These are phyloP conservation scores for Cherax destructor DNA, from an alignment of 1,140 invertebrate species.

Conservation along the genomic window DNA sequence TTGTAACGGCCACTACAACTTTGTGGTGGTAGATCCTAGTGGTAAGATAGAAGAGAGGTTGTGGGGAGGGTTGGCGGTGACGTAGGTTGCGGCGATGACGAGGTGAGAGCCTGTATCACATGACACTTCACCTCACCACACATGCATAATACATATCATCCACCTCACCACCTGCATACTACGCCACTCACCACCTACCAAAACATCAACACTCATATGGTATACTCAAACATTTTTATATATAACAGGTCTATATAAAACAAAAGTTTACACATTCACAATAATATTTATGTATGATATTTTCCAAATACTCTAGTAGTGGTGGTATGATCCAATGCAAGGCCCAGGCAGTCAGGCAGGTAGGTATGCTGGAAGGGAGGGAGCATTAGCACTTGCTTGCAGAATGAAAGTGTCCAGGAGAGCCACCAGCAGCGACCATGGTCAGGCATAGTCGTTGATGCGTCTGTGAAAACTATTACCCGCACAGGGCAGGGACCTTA, in stretches of 20 bases:
- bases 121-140: too few species aligned
- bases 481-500: conserved; percentile 16
- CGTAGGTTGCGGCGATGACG: too few species aligned
- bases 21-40: too few species aligned
- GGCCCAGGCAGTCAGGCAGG: not conserved
- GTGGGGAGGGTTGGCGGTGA: too few species aligned
- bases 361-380: not conserved
- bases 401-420: not conserved
- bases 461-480: conserved; percentile 36
- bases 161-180: too few species aligned
- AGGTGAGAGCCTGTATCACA: too few species aligned
- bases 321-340: not conserved
- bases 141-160: too few species aligned
- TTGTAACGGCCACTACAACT: not conserved
- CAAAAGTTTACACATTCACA: not conserved
- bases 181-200: too few species aligned
- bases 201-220: not conserved
- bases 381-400: not conserved
- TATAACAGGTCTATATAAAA: not conserved
- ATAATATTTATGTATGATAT: not conserved
- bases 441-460: conserved; percentile 3
- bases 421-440: not conserved
- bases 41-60: too few species aligned
- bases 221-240: not conserved
- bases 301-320: not conserved